phyloP scores from a whole-genome alignment of 2,888 invertebrate species.

The Blomia tropicalis region DNA sequence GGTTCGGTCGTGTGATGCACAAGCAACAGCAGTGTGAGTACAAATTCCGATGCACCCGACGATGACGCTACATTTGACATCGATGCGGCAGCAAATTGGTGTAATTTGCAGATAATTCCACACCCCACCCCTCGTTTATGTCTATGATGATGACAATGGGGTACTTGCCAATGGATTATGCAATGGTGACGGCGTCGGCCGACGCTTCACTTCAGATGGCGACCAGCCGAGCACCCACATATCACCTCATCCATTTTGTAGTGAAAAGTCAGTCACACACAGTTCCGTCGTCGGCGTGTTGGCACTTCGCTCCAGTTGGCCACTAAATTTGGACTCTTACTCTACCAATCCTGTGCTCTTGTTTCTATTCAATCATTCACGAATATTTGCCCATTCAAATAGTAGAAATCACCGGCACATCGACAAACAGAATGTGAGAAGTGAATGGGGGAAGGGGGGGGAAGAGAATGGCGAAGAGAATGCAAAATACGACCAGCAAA shows the following conservation, averaged over 20 bases:
- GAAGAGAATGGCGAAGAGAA: no score
- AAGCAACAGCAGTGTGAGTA: not conserved
- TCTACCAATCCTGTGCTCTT: no score
- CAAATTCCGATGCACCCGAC: not conserved
- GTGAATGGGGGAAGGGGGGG: no score
- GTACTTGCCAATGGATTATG: no score
- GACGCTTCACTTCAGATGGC: not conserved
- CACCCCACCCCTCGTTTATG: no score
- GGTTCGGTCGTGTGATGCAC: not conserved
- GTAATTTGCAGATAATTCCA: conserved; percentile 12
- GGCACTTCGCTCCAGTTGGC: conserved; percentile 16
- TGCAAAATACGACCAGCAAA: not conserved
- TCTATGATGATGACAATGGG: no score
- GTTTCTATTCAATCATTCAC: not conserved
- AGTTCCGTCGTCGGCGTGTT: not conserved
- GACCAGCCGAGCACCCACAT: no score
- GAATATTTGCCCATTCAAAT: conserved; percentile 6
- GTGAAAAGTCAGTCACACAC: no score
- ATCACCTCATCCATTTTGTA: no score
- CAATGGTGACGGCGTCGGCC: not conserved
- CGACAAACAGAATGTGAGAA: no score
- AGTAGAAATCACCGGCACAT: not conserved
- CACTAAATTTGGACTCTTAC: conserved; percentile 16
- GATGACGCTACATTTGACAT: conserved; percentile 1
- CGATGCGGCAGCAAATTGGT: conserved; percentile 1